phyloP scores from a whole-genome alignment of 2,888 invertebrate species.

The Drosophila robusta region DNA sequence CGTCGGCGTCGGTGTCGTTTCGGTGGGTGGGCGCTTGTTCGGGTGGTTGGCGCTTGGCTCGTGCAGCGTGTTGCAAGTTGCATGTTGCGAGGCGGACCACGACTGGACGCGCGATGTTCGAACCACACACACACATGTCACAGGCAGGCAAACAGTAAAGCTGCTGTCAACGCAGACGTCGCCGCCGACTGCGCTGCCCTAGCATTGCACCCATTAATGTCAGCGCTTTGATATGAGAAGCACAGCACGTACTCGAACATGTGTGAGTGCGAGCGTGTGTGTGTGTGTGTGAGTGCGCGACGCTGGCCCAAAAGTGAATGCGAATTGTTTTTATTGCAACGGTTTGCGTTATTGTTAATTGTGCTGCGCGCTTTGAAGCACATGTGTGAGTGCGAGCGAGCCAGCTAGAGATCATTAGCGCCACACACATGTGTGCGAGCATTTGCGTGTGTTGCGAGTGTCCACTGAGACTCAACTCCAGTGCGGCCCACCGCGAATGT shows the following conservation, averaged over 20 bases:
- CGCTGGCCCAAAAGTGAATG: conserved; percentile 63
- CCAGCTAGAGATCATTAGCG: conserved; percentile 51
- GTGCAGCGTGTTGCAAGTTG: conserved; percentile 55
- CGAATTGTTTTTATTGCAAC: conserved; percentile 68
- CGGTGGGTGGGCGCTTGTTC: conserved; percentile 46
- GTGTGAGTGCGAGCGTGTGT: conserved; percentile 19
- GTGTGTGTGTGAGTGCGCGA: conserved; percentile 32
- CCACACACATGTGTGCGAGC: conserved; percentile 32
- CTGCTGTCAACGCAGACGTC: conserved; percentile 44
- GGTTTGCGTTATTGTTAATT: conserved; percentile 68
- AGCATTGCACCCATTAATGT: conserved; percentile 73
- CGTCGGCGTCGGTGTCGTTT: conserved; percentile 8
- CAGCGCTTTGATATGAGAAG: conserved; percentile 71
- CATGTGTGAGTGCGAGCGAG: conserved; percentile 33
- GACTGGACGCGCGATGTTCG: conserved; percentile 44
- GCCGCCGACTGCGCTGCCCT: conserved; percentile 51
- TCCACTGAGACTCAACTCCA: conserved; percentile 48
- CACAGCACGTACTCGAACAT: conserved; percentile 61
- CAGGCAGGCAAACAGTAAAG: conserved; percentile 15
- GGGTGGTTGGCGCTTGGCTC: conserved; percentile 33
- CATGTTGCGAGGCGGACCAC: conserved; percentile 42
- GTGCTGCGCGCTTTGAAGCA: conserved; percentile 28
- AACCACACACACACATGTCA: conserved; percentile 19
- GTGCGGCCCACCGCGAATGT: neutral
- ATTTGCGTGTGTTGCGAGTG: conserved; percentile 40